A percentile compares a stretch with the other conserved stretches of the same genome.
Evolutionary conservation across 2,888 invertebrate genomes (phyloP).

Genomic region (Aelia acuminata): DNA sequence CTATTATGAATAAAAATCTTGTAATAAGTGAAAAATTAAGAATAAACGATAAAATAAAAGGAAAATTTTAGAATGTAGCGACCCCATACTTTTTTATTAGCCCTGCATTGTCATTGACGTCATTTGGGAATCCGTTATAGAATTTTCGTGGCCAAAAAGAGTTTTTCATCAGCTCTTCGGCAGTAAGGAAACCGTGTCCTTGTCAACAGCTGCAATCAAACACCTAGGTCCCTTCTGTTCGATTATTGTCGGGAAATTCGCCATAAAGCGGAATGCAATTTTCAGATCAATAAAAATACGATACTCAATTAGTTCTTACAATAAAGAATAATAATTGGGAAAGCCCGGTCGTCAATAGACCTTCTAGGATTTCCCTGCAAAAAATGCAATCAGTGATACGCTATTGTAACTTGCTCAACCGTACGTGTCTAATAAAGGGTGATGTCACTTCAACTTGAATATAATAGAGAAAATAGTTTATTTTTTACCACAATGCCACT

Average conservation of each 20-base stretch:
- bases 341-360: background rate
- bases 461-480: no score
- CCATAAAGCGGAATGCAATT: background rate
- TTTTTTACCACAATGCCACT: no score
- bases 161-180: background rate
- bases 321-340: background rate
- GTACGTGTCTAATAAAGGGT: no score
- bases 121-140: background rate
- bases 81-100: no score
- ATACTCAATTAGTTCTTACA: background rate
- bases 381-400: background rate
- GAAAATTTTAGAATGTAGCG: no score
- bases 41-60: no score
- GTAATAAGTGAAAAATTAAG: no score
- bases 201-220: background rate
- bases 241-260: background rate
- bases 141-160: background rate
- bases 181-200: background rate
- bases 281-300: background rate
- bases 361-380: background rate
- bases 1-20: no score
- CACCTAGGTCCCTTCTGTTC: background rate
- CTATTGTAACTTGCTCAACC: no score
- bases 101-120: no score
- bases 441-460: no score